A percentile compares a stretch with the other conserved stretches of the same genome.
Conservation (phyloP, 23 tunicate species). For the Phallusia fumigata region DNA sequence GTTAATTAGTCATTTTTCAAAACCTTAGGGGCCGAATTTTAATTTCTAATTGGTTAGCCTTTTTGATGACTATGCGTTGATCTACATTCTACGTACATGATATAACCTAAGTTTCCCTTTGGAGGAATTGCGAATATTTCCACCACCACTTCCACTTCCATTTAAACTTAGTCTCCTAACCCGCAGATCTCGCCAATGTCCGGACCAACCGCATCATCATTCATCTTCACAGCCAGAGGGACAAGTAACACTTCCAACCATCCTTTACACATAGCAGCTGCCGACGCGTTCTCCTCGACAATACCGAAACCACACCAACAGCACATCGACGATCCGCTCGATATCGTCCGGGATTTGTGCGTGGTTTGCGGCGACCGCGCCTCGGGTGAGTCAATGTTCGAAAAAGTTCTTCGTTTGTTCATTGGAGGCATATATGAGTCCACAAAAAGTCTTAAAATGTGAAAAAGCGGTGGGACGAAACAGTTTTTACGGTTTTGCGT, state of each 20-base stretch:
- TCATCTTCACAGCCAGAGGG: slow-evolving; percentile 39
- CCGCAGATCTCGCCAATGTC: slow-evolving; percentile 44
- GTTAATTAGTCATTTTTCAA: no score
- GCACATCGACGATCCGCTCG: neutral
- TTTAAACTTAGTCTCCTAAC: neutral
- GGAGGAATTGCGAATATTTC: neutral
- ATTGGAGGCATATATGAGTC: no score
- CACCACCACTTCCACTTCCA: neutral
- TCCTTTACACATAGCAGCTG: slow-evolving; percentile 51
- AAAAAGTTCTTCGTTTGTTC: neutral
- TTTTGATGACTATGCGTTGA: no score
- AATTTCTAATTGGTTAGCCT: no score
- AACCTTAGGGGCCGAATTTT: no score
- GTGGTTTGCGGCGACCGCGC: slow-evolving; percentile 93
- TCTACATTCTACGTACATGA: no score
- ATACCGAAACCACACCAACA: neutral
- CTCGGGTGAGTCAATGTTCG: slow-evolving; percentile 48
- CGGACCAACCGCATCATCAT: slow-evolving; percentile 40
- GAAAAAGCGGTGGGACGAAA: no score
- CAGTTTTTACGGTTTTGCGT: no score
- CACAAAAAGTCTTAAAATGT: no score
- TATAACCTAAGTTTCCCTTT: neutral
- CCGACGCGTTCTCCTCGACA: slow-evolving; percentile 5
- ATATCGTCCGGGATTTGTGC: slow-evolving; percentile 48
- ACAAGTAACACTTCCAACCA: slow-evolving; percentile 24